Evolutionary conservation across 2,888 invertebrate species (phyloP), one percentile per base, ranked within the genome.

Genomic region (Xestia sexstrigata): DNA sequence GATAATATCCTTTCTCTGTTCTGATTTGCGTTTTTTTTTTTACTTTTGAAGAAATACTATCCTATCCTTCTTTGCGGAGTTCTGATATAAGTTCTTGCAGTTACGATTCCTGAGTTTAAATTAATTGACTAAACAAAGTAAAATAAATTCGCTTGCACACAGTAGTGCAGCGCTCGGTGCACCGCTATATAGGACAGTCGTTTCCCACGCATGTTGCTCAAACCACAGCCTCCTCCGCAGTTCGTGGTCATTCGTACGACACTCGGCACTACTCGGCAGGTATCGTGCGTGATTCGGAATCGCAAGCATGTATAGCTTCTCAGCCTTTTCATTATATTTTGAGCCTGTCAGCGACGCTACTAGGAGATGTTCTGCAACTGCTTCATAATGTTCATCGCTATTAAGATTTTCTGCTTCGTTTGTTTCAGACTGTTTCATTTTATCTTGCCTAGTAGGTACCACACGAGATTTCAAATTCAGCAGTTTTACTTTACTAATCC

Each of bases 201-300:
- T 89, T 93, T 94, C 94, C 94, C 94, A 94, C 94, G 94, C 94
- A 89, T 89, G 92, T 94, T 92, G 91, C 91, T 88, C 87, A 87
- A 90, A 92, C 92, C 91, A 88, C 93, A 92, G 87, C 90, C 91
- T 91, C 92, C 93, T 91, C 90, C 92, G 89, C 92, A 88, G 80
- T 83, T 85, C 87, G 89, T 89, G 91, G 90, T 90, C 89, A 87
- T 85, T 89, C 78, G 87, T 88, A 82, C 87, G 86, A 84, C 85
- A 83, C 79, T 84, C 82, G 81, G 69, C 79, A 82, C 82, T 84
- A 83, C 79, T 83, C 82, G 83, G 74, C 84, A 84, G 86, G 82
- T 87, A 82, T 79, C 70, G 65, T 74, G 77, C 81, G 76, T 81
- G 82, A 79, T 81, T 79, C 72, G 35, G 35, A 75, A 74, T 76